These are phyloP conservation scores for Aldrovandia affinis DNA, from an alignment of 2,797 vertebrate species.

Conservation along the genomic window DNA sequence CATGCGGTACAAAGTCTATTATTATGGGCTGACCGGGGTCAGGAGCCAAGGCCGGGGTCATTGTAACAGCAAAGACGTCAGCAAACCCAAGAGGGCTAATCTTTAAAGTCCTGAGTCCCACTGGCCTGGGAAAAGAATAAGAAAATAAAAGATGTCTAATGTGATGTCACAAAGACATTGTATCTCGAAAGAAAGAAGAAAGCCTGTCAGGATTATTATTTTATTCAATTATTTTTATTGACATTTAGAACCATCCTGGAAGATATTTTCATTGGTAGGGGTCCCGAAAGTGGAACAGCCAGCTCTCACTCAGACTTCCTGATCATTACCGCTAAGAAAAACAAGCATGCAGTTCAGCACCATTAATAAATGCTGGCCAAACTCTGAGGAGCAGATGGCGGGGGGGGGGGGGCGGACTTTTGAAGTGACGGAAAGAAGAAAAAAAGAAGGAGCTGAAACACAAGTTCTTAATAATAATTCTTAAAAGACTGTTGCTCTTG, in stretches of 20 bases:
- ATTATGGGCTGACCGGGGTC: conserved; percentile 20
- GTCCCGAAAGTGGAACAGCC: conserved; percentile 11
- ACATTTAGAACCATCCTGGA: neutral
- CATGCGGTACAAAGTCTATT: neutral
- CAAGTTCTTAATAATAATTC: neutral
- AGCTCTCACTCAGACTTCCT: conserved; percentile 16
- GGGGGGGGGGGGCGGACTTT: neutral
- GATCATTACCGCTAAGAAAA: conserved; percentile 27
- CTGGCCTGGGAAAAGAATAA: neutral
- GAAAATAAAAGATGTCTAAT: no score
- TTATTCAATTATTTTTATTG: neutral
- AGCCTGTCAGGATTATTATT: neutral
- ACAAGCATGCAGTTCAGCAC: conserved; percentile 17
- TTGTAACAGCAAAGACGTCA: neutral
- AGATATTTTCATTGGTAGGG: conserved; percentile 13
- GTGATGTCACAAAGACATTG: conserved; percentile 8
- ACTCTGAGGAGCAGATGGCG: conserved; percentile 20
- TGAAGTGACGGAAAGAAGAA: neutral
- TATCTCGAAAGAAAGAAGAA: neutral
- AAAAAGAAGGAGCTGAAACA: neutral
- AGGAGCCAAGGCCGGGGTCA: neutral
- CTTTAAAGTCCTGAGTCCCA: neutral
- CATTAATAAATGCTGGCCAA: conserved; percentile 24
- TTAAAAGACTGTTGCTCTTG: neutral
- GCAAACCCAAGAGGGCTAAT: neutral